These are phyloP conservation scores for Stenotaenia linearis DNA, from an alignment of 2,888 invertebrate species.

Conservation along the genomic window DNA sequence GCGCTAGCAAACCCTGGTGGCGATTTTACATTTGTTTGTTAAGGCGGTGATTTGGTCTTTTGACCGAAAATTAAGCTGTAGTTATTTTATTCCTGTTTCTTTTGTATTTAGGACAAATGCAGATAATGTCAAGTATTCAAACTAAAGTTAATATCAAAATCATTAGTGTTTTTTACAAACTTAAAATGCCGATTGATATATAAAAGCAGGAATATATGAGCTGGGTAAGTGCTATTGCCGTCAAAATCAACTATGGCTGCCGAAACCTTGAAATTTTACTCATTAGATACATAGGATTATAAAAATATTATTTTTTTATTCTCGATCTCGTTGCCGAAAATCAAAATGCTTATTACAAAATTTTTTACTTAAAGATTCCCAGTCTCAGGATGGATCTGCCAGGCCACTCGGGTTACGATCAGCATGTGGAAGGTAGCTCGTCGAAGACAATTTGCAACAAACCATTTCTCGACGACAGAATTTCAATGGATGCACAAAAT, in stretches of 20 bases:
- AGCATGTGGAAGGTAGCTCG: not conserved
- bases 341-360: not conserved
- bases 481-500: not conserved
- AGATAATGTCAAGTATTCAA: not conserved
- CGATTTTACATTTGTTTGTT: not conserved
- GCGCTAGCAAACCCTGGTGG: no score
- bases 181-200: not conserved
- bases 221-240: slow-evolving; percentile 5
- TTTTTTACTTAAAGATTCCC: not conserved
- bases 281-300: not conserved
- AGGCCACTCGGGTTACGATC: not conserved
- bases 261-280: not conserved
- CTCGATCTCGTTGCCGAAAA: not conserved
- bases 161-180: not conserved
- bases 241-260: slow-evolving; percentile 11
- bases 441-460: not conserved
- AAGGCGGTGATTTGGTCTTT: slow-evolving; percentile 1
- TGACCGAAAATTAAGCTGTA: not conserved
- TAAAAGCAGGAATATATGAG: not conserved
- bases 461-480: not conserved
- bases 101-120: slow-evolving; percentile 7
- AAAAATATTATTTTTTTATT: not conserved
- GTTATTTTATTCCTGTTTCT: slow-evolving; percentile 5
- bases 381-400: not conserved
- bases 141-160: not conserved